These are phyloP conservation scores for Parambassis ranga DNA, from an alignment of 2,797 vertebrate species.

Conservation along the genomic window DNA sequence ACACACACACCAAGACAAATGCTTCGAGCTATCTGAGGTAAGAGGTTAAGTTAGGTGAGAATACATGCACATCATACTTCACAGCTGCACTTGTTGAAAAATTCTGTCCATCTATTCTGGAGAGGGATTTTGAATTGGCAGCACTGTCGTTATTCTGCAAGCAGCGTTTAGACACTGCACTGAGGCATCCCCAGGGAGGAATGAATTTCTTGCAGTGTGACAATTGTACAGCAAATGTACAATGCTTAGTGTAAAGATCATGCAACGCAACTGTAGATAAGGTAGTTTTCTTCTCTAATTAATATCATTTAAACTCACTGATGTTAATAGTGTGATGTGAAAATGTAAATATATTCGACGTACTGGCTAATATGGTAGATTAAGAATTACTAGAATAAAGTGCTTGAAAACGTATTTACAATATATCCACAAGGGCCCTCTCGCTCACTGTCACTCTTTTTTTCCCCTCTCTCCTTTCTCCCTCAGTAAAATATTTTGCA, in stretches of 20 bases:
- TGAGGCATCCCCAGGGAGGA: slow-evolving; percentile 23
- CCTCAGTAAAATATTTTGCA: slow-evolving; percentile 49
- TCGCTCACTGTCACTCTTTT: slow-evolving; percentile 7
- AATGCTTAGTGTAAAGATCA: background rate
- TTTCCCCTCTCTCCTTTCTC: slow-evolving; percentile 13
- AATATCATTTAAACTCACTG: background rate
- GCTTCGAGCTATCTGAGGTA: background rate
- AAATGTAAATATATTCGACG: background rate
- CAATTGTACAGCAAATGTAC: slow-evolving; percentile 14
- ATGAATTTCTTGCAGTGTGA: slow-evolving; percentile 14
- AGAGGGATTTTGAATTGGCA: slow-evolving; percentile 21
- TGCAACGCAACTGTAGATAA: background rate
- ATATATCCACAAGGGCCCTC: background rate
- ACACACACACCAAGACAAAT: background rate
- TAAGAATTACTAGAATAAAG: background rate
- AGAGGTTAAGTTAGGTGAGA: slow-evolving; percentile 18
- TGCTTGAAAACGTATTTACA: background rate
- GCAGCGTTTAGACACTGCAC: slow-evolving; percentile 17
- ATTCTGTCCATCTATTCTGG: background rate
- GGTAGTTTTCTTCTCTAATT: background rate
- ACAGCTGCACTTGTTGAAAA: background rate
- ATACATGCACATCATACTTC: background rate
- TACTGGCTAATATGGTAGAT: too few species aligned
- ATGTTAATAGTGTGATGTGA: background rate
- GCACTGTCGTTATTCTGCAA: slow-evolving; percentile 4